Conservation (phyloP, 2,113 vertebrate species). For the Cacatua alba region DNA sequence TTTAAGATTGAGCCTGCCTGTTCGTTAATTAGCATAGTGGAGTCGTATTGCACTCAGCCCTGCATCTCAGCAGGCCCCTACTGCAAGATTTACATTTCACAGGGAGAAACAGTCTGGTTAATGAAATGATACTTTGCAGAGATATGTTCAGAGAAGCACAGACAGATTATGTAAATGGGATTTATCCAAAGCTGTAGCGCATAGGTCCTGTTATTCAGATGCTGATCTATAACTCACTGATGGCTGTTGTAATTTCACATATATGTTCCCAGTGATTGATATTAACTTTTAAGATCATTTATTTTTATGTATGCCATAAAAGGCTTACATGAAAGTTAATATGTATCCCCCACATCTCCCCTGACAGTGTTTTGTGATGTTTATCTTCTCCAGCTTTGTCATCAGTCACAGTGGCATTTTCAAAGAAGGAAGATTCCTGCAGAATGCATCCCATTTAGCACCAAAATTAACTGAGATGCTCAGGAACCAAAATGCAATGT, state of each 20-base stretch:
- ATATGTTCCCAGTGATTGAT: background rate
- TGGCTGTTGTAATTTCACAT: slow-evolving; percentile 6
- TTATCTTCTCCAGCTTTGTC: slow-evolving; percentile 18
- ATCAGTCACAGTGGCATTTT: background rate
- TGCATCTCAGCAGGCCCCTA: background rate
- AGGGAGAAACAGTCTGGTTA: slow-evolving; percentile 19
- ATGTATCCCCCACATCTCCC: background rate
- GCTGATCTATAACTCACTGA: background rate
- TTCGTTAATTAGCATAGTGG: slow-evolving; percentile 9
- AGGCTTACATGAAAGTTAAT: slow-evolving; percentile 38
- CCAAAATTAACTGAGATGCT: background rate
- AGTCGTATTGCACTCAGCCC: background rate
- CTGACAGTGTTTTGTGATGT: background rate
- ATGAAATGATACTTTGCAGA: slow-evolving; percentile 45
- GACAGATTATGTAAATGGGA: slow-evolving; percentile 25
- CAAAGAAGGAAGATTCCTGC: background rate
- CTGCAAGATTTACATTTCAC: slow-evolving; percentile 49
- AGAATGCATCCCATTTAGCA: background rate
- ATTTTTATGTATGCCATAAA: slow-evolving; percentile 59
- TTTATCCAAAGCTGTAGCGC: background rate
- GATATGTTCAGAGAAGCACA: background rate
- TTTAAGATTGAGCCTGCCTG: slow-evolving; percentile 4
- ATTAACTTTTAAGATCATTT: slow-evolving; percentile 10
- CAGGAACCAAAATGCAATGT: background rate
- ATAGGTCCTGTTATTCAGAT: background rate